Percentiles rank a stretch among this genome's conserved stretches.
Conservation (phyloP, 2,113 vertebrate species). For the Thymallus thymallus region DNA sequence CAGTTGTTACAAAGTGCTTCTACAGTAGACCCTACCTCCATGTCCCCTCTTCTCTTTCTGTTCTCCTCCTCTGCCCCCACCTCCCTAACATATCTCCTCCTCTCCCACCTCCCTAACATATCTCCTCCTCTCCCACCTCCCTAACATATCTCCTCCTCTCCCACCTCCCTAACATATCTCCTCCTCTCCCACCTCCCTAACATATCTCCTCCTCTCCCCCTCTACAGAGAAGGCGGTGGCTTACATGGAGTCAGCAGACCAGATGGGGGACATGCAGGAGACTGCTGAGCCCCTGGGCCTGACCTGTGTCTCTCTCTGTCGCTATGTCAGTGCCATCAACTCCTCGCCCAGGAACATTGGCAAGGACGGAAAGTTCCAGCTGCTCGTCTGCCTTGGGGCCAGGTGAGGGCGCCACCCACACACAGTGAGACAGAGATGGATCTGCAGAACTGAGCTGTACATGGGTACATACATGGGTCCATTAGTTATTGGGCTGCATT, state of each 20-base stretch:
- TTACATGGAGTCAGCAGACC: slow-evolving; percentile 47
- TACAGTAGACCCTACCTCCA: no score
- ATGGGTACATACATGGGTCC: no score
- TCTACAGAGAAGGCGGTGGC: slow-evolving; percentile 57
- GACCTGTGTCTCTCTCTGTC: slow-evolving; percentile 82
- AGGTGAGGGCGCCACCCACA: slow-evolving; percentile 66
- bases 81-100: not conserved
- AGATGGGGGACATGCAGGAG: slow-evolving; percentile 51
- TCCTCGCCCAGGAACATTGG: slow-evolving; percentile 86
- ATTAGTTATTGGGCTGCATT: no score
- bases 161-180: no score
- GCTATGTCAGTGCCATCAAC: slow-evolving; percentile 85
- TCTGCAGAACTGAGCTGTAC: no score
- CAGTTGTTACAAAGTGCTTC: no score
- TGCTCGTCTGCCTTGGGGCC: slow-evolving; percentile 88
- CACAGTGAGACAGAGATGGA: no score
- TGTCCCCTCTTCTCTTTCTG: no score
- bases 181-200: no score
- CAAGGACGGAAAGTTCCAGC: slow-evolving; percentile 94
- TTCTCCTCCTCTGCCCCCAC: no score
- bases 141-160: not conserved
- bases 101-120: no score
- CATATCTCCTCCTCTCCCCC: not conserved
- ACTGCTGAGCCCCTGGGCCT: slow-evolving; percentile 73
- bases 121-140: no score